Conservation (phyloP, 1,140 invertebrate genomes). For the Paraescarpia echinospica region DNA sequence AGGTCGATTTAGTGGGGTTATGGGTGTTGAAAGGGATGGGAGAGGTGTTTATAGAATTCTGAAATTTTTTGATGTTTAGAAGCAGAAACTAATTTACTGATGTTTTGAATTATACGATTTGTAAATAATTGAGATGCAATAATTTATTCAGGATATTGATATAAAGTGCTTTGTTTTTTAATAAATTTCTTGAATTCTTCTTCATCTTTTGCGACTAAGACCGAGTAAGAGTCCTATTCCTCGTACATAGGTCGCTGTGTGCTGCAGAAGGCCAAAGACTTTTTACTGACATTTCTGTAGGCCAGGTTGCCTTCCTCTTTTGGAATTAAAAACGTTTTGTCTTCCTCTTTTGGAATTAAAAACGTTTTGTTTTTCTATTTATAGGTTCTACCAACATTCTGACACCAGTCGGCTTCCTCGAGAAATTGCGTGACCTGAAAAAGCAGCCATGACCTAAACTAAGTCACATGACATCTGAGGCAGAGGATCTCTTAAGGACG, state of each 20-base stretch:
- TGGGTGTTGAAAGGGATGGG: no score
- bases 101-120: background rate
- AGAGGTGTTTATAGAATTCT: background rate
- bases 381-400: conserved; percentile 30
- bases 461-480: background rate
- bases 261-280: no score
- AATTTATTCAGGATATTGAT: background rate
- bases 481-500: background rate
- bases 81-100: background rate
- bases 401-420: conserved; percentile 28
- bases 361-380: background rate
- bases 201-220: no score
- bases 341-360: no score
- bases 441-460: background rate
- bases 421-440: conserved; percentile 22
- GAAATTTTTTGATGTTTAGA: background rate
- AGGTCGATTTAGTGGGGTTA: no score
- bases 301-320: no score
- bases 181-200: no score
- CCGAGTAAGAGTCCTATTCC: no score
- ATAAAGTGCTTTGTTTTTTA: no score
- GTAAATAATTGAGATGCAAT: background rate
- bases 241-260: no score
- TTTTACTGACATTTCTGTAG: no score
- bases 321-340: background rate